A percentile compares a stretch with the other conserved stretches of the same genome.
These are phyloP conservation scores for Sesamia nonagrioides DNA, from an alignment of 1,140 invertebrate species.

Conservation along the genomic window DNA sequence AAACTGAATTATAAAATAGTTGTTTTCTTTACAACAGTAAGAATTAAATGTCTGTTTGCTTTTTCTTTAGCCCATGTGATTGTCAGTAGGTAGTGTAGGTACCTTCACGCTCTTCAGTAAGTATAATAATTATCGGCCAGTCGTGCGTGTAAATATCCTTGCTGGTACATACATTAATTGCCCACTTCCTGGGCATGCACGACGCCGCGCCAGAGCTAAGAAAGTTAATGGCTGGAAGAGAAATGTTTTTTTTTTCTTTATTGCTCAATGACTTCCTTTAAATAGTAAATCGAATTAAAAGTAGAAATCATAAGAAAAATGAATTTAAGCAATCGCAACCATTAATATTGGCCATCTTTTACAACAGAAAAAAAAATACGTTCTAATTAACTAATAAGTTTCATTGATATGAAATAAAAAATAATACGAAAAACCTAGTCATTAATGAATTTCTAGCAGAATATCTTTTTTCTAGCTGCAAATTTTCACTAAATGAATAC, in stretches of 20 bases:
- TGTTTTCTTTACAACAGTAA: background rate
- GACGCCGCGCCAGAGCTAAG: conserved; percentile 18
- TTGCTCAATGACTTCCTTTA: conserved; percentile 22
- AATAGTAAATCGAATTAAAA: background rate
- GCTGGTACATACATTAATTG: conserved; percentile 39
- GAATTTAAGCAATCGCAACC: background rate
- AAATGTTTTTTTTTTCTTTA: conserved; percentile 17
- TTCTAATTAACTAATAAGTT: background rate
- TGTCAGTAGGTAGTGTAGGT: too few relatives aligned
- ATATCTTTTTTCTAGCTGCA: background rate
- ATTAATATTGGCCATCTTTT: background rate
- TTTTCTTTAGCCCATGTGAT: background rate
- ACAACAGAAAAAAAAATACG: background rate
- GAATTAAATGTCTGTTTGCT: background rate
- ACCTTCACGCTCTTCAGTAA: too few relatives aligned
- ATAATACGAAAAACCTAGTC: background rate
- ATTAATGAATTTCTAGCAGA: background rate
- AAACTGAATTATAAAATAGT: background rate
- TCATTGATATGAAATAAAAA: background rate
- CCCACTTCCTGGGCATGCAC: conserved; percentile 26
- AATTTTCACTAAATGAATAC: conserved; percentile 8
- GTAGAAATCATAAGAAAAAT: background rate
- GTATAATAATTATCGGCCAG: background rate
- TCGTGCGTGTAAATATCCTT: conserved; percentile 26
- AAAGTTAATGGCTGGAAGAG: conserved; percentile 28